Conservation (phyloP, 2,888 invertebrate species). For the Hoplodrina blanda region DNA sequence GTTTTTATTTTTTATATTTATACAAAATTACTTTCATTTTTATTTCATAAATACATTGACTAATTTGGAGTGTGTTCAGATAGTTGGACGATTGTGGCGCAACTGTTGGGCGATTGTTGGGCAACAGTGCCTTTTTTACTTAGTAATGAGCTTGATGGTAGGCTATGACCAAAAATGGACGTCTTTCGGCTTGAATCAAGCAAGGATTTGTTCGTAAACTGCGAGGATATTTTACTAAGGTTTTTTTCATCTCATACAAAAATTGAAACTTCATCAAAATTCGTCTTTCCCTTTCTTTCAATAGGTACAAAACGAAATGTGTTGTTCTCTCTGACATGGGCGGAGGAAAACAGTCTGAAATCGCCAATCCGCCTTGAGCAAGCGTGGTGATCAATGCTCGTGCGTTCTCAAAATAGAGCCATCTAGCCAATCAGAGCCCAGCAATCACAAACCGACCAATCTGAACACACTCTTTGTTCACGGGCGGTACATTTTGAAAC, state of each 20-base stretch:
- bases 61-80: constrained; percentile 64
- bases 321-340: too few species aligned
- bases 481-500: constrained; percentile 58
- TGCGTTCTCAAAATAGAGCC: not conserved
- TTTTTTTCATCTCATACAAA: not conserved
- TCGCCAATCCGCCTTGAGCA: too few species aligned
- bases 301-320: constrained; percentile 8
- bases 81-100: constrained; percentile 27
- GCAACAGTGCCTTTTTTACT: constrained; percentile 12
- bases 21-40: constrained; percentile 60
- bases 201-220: not conserved
- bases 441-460: constrained; percentile 23
- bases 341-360: too few species aligned
- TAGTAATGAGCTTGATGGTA: too few species aligned
- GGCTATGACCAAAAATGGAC: too few species aligned
- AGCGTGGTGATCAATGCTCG: too few species aligned
- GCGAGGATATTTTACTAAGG: not conserved
- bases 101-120: constrained; percentile 6
- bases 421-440: constrained; percentile 18
- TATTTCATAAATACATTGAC: constrained; percentile 62
- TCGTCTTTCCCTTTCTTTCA: not conserved
- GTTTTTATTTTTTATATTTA: constrained; percentile 58
- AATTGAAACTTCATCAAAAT: not conserved
- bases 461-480: constrained; percentile 66
- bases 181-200: not conserved